A percentile compares a stretch with the other conserved stretches of the same genome.
These are phyloP conservation scores for Samia ricini DNA, from an alignment of 1,140 invertebrate genomes.

Conservation along the genomic window DNA sequence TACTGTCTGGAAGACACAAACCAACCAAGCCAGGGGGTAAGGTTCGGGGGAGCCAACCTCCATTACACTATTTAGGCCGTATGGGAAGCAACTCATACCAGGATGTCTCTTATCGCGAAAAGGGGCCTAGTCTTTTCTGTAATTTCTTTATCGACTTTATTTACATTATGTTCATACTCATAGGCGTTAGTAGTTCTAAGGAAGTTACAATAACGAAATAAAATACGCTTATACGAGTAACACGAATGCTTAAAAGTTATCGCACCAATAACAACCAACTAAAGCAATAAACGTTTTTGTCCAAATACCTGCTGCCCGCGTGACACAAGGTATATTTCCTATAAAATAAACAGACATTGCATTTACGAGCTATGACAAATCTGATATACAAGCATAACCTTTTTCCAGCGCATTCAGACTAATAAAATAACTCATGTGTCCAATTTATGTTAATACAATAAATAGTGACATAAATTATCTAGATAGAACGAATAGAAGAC, in stretches of 20 bases:
- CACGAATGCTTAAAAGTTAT: background rate
- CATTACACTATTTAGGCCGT: too few species aligned
- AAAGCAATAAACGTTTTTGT: background rate
- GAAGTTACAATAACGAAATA: too few species aligned
- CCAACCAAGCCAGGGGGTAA: too few species aligned
- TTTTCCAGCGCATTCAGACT: slow-evolving; percentile 65
- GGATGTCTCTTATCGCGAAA: too few species aligned
- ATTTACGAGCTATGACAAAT: slow-evolving; percentile 74
- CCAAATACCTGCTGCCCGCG: background rate
- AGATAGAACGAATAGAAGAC: slow-evolving; percentile 55
- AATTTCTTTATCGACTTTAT: too few species aligned
- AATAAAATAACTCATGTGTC: slow-evolving; percentile 77
- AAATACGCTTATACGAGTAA: too few species aligned
- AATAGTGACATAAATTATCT: slow-evolving; percentile 74
- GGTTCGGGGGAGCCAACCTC: too few species aligned
- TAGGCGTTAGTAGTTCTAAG: too few species aligned
- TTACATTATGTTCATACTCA: too few species aligned
- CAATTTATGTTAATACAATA: slow-evolving; percentile 78
- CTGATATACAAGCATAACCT: slow-evolving; percentile 72
- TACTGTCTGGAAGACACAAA: too few species aligned
- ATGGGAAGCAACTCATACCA: too few species aligned
- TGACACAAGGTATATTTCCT: background rate
- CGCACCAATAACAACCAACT: background rate
- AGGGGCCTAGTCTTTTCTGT: too few species aligned
- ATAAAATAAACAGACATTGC: slow-evolving; percentile 51